Evolutionary conservation across 2,113 vertebrate genomes (phyloP), one percentile per base, ranked within the genome.

Genomic region (Neogale vison): DNA sequence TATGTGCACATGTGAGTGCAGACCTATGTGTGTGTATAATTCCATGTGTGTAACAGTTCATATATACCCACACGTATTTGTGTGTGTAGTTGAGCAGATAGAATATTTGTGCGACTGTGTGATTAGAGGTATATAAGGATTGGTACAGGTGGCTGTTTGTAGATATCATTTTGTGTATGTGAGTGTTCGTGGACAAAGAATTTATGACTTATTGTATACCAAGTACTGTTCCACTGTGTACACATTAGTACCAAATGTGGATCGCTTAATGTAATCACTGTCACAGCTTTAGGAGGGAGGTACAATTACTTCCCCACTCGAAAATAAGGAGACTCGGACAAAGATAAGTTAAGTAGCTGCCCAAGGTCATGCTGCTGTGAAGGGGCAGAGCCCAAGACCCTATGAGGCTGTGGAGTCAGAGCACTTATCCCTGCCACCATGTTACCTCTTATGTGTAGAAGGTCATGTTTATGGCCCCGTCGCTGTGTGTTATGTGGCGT

Each of bases 271-370:
- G 86, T 86, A 79, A 90, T 90, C 81, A 47, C 81, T 63, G 82
- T 12, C 65, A 82, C 59, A 71, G 36, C 52, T 82, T 85, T 82
- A 85, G 83, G 72, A 72, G 76, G 65, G 55, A 95, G 26, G 79
- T 36, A 17, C 7, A 13, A 67, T 86, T 79, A 83, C 52, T 55
- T 63, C 39, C 57, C 45, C 34, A n/a, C 76, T 95, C 79, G 45
- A 57, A 67, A 80, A 88, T 74, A 69, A 95, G n/a, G 42, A 63
- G 88, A 77, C 77, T 76, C 45, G 9, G 47, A 39, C 59, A 74
- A 55, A 91, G 91, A 85, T 55, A 88, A 92, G 67, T 95, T 65
- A 82, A 95, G 42, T 69, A 39, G 50, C 82, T 95, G 65, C 67
- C 88, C 72, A 65, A 90, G 92, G 85, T 93, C 93, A 74, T 24